Evolutionary conservation across 1,140 invertebrate species (phyloP).

Genomic region (Acyrthosiphon pisum): DNA sequence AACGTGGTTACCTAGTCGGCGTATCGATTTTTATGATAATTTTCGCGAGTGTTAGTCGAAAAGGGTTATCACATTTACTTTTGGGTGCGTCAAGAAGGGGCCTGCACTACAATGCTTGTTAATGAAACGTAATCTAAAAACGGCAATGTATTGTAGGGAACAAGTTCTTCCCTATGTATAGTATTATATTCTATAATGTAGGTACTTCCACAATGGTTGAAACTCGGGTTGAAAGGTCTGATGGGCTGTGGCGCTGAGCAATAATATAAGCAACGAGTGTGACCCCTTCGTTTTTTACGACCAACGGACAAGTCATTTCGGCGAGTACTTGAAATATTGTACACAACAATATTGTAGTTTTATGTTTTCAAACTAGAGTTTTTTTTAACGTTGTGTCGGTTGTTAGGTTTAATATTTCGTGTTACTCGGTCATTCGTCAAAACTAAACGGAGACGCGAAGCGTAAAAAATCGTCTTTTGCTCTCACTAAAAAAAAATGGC

Average conservation of each 20-base stretch:
- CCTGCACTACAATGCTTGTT: slow-evolving; percentile 31
- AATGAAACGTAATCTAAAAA: slow-evolving; percentile 49
- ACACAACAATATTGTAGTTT: neutral
- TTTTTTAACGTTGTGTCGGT: neutral
- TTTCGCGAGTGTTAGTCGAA: neutral
- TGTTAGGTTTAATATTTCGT: neutral
- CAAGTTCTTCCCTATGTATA: slow-evolving; percentile 19
- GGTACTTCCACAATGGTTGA: slow-evolving; percentile 21
- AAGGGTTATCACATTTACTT: slow-evolving; percentile 11
- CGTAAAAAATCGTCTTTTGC: slow-evolving; percentile 24
- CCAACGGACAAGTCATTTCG: neutral
- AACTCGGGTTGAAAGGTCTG: slow-evolving; percentile 4
- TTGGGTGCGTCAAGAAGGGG: slow-evolving; percentile 7
- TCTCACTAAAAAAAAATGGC: neutral
- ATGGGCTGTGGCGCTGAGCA: neutral
- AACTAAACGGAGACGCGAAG: neutral
- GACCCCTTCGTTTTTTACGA: slow-evolving; percentile 41
- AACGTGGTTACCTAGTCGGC: neutral
- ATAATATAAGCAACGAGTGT: neutral
- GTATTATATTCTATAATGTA: neutral
- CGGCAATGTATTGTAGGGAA: slow-evolving; percentile 6
- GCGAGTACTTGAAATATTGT: neutral
- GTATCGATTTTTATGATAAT: slow-evolving; percentile 9
- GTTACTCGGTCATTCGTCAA: slow-evolving; percentile 28
- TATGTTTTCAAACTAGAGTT: neutral